Conservation (phyloP, 2,797 vertebrate species). For the Acanthiza pusilla region DNA sequence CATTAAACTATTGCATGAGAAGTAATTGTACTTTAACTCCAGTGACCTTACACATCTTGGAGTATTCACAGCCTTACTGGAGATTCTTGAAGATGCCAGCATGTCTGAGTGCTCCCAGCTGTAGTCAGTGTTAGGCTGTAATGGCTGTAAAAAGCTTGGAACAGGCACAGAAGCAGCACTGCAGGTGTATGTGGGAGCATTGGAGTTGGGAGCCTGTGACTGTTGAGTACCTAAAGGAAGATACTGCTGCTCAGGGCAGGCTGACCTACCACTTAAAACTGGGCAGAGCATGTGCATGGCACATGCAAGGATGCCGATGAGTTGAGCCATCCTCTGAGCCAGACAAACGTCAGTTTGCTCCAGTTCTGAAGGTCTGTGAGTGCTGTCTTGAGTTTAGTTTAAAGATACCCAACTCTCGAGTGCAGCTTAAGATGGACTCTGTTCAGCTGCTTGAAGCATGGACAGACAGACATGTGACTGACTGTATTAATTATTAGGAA, state of each 20-base stretch:
- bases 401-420: background rate
- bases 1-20: background rate
- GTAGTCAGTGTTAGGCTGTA: background rate
- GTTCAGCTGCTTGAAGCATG: background rate
- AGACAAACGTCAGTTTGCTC: background rate
- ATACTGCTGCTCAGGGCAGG: background rate
- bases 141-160: rapidly evolving
- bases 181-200: background rate
- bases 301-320: background rate
- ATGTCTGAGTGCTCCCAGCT: background rate
- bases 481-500: background rate
- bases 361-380: background rate
- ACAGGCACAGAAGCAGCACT: background rate
- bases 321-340: background rate
- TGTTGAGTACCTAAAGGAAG: background rate
- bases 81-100: background rate
- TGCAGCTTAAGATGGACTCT: background rate
- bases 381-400: background rate
- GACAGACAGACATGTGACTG: background rate
- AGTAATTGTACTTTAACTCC: background rate
- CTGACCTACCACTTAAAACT: background rate
- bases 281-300: background rate
- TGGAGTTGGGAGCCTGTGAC: background rate
- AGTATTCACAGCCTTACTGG: background rate
- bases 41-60: background rate